phyloP scores from a whole-genome alignment of 2,888 invertebrate species.

The Neocrepidodera transversa region DNA sequence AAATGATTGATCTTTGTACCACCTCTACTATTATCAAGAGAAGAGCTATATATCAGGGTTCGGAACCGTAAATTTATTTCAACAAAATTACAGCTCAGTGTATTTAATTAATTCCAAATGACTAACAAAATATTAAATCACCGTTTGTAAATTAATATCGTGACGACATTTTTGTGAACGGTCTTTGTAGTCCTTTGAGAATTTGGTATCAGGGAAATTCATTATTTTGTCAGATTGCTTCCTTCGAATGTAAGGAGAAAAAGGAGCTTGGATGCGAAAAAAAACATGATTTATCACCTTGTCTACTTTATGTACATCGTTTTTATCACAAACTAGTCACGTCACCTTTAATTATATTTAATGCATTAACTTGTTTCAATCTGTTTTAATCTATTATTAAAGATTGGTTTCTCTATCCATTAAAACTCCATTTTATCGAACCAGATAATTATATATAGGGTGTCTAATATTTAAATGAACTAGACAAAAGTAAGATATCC shows the following conservation, averaged over 20 bases:
- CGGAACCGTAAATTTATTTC: slow-evolving; percentile 2
- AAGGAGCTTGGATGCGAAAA: slow-evolving; percentile 2
- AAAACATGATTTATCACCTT: slow-evolving; percentile 12
- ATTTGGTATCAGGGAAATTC: slow-evolving; percentile 9
- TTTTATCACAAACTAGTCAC: slow-evolving; percentile 1
- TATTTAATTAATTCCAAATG: slow-evolving; percentile 6
- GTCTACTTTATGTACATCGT: background rate
- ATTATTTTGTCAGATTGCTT: slow-evolving; percentile 18
- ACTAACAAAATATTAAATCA: slow-evolving; percentile 12
- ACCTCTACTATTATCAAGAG: background rate
- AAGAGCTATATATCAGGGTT: background rate
- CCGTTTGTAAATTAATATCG: slow-evolving; percentile 16
- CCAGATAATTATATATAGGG: no score
- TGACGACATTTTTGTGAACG: slow-evolving; percentile 13
- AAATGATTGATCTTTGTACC: background rate
- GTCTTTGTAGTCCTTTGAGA: slow-evolving; percentile 4
- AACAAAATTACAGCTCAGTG: slow-evolving; percentile 1
- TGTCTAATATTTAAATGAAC: no score
- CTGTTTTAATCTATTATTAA: no score
- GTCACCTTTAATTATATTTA: background rate
- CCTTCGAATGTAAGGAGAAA: background rate
- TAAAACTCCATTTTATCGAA: no score
- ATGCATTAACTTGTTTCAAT: no score
- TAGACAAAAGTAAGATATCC: no score
- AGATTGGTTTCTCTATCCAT: no score